These are phyloP conservation scores for Varanus komodoensis DNA, from an alignment of 2,113 vertebrate genomes.

Conservation along the genomic window DNA sequence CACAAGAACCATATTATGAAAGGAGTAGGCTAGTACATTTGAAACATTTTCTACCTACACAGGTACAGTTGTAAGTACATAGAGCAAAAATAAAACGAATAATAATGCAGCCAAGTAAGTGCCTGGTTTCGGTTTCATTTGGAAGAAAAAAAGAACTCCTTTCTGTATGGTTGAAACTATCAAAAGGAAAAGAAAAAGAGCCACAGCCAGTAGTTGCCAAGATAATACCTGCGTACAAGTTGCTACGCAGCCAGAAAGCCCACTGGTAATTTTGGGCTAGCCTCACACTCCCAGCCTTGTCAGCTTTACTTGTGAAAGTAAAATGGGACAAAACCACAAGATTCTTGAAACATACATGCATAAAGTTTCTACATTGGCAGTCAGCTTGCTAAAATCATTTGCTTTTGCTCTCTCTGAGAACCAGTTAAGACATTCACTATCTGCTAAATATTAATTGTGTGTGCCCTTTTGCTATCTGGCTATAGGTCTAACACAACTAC, in stretches of 20 bases:
- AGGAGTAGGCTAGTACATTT: background rate
- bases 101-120: background rate
- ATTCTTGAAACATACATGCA: background rate
- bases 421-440: background rate
- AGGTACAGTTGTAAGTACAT: background rate
- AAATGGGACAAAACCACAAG: background rate
- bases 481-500: background rate
- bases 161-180: background rate
- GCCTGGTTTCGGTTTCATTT: background rate
- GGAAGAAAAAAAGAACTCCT: background rate
- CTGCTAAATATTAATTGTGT: background rate
- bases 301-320: background rate
- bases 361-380: background rate
- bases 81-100: background rate
- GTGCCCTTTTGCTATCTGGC: slow-evolving; percentile 4
- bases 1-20: background rate
- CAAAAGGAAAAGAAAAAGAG: background rate
- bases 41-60: background rate
- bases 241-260: background rate
- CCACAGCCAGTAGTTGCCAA: background rate
- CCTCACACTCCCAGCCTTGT: background rate
- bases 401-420: background rate
- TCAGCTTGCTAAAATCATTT: background rate
- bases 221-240: background rate
- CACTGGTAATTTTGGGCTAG: background rate